These are phyloP conservation scores for Brachyhypopomus occidentalis DNA, from an alignment of 2,113 vertebrate species.

Conservation along the genomic window DNA sequence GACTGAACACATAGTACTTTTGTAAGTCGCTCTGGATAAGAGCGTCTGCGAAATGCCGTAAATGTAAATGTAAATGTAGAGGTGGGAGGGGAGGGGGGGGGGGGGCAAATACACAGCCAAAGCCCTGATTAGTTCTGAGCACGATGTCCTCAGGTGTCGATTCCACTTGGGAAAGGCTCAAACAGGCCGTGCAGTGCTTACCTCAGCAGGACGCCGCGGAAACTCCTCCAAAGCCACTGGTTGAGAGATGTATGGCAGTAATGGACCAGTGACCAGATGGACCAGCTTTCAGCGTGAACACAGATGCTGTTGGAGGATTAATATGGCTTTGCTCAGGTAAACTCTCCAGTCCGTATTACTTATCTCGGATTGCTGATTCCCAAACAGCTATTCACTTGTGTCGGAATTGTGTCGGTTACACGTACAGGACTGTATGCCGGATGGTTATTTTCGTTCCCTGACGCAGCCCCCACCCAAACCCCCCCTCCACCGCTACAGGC, in stretches of 20 bases:
- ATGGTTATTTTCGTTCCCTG: too few species aligned
- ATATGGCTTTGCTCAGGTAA: constrained; percentile 33
- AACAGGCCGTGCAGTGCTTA: not conserved
- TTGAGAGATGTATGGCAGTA: not conserved
- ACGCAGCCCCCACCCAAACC: too few species aligned
- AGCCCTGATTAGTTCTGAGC: constrained; percentile 35
- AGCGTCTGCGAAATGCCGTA: too few species aligned
- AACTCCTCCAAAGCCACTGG: not conserved
- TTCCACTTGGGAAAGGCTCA: constrained; percentile 22
- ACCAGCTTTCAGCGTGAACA: not conserved
- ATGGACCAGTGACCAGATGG: not conserved
- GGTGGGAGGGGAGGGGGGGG: not conserved
- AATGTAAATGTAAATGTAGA: too few species aligned
- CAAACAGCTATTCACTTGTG: too few species aligned
- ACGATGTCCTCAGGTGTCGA: constrained; percentile 10
- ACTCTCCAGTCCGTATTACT: too few species aligned
- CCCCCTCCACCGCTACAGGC: not conserved
- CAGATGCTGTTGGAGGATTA: not conserved
- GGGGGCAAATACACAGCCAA: not conserved
- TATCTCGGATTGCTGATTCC: too few species aligned
- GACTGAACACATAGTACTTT: too few species aligned
- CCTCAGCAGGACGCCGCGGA: not conserved
- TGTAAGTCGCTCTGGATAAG: too few species aligned
- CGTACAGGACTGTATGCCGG: too few species aligned
- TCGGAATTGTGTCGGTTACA: too few species aligned